Evolutionary conservation across 92 coral and sea anemone species (phyloP), one percentile per base, ranked within the genome.

Genomic region (Nematostella vectensis): DNA sequence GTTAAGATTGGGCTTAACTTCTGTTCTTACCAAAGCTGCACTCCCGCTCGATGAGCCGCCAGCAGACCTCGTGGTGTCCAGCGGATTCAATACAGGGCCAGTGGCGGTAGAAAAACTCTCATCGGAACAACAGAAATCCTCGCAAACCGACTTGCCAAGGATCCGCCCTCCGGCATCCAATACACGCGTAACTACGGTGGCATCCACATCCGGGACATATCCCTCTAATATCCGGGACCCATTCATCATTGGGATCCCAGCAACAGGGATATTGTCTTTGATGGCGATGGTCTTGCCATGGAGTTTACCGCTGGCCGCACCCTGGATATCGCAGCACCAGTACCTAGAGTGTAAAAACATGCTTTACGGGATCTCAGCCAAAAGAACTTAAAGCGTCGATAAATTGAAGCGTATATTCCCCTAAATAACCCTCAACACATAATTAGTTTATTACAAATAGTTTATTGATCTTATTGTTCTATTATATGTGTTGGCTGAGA

Each of bases 221-320:
- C 96, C 96, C 38, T 77, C 86, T 39, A 87, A 21, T 30, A 57
- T 48, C 27, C 54, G 73, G 54, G 96, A 81, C 22, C 96, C 96
- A 50, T 68, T 72, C 96, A 77, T 86, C 96, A 86, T 86, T 17
- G 96, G 96, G 25, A 86, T 78, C 25, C 96, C 96, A 9, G 96
- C 88, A 22, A 86, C 75, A 25, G 71, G 57, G 44, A 83, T 86
- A 68, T 60, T 76, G 50, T 86, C 96, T 43, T 86, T 86, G 29
- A 86, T 47, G 55, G 81, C 96, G 25, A 86, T 58, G 11, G 88
- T 71, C 54, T 72, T 86, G 22, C 84, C 88, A 15, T 62, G 69
- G 22, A 86, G 96, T 54, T 72, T 81, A 9, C 96, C 96, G 18
- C 44, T 43, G 11, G 73, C 33, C 15, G 96, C 85, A 33, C 96